Percentiles rank a stretch among this genome's conserved stretches.
Evolutionary conservation across 2,113 vertebrate species (phyloP).

Genomic region (Phaethon lepturus): DNA sequence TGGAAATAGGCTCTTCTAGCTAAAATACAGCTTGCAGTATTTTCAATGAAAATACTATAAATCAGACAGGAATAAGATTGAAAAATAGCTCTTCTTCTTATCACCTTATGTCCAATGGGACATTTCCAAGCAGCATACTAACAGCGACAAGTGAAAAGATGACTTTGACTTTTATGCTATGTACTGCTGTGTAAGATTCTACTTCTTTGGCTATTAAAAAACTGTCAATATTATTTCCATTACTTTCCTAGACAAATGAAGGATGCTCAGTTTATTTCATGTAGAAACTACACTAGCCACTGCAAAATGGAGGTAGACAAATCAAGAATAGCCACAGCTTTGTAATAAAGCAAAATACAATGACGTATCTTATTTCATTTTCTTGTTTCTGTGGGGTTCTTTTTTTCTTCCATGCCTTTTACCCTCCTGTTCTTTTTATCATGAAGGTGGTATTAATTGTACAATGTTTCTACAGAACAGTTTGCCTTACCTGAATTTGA

Average conservation of each 20-base stretch:
- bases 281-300: neutral
- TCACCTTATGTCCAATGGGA: neutral
- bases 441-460: neutral
- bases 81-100: neutral
- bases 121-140: conserved; percentile 49
- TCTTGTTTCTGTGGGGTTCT: fast-evolving
- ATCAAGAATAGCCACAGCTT: neutral
- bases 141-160: conserved; percentile 34
- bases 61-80: conserved; percentile 32
- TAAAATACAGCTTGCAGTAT: neutral
- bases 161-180: conserved; percentile 50
- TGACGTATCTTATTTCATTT: neutral
- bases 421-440: neutral
- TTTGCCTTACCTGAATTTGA: neutral
- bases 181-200: conserved; percentile 10
- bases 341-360: neutral
- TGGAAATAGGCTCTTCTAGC: neutral
- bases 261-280: neutral
- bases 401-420: neutral
- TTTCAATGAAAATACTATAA: neutral
- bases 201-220: conserved; percentile 52
- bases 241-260: neutral
- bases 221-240: neutral
- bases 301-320: neutral
- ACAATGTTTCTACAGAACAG: neutral